These are phyloP conservation scores for Psittacara wagleri DNA, from an alignment of 2,113 vertebrate genomes.

Conservation along the genomic window DNA sequence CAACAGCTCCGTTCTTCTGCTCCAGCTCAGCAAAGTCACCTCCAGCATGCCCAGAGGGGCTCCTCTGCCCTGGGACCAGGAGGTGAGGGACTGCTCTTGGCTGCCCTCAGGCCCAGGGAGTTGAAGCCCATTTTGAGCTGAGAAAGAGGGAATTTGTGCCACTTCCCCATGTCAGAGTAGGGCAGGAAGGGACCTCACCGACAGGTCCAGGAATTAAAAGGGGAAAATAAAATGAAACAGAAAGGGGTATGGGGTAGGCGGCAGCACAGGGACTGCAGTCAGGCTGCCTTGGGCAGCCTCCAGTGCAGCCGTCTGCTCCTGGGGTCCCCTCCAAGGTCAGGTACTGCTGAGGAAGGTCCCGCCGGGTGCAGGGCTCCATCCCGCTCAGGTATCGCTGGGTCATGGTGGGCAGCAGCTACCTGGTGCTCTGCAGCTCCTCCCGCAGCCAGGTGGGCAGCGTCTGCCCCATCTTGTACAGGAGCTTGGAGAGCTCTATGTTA, in stretches of 20 bases:
- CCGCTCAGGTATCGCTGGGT: neutral
- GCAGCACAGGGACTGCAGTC: neutral
- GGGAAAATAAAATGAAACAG: neutral
- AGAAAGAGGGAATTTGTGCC: neutral
- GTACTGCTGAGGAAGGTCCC: constrained; percentile 68
- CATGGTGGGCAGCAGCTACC: constrained; percentile 78
- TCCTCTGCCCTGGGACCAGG: neutral
- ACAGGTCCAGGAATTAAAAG: neutral
- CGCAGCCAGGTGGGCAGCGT: constrained; percentile 92
- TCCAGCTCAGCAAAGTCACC: neutral
- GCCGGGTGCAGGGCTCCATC: neutral
- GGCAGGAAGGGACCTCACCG: neutral
- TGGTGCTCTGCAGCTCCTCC: constrained; percentile 94
- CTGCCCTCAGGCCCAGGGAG: neutral
- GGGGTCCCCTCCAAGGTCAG: neutral
- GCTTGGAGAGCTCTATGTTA: constrained; percentile 94
- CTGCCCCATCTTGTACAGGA: constrained; percentile 96
- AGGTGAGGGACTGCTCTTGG: neutral
- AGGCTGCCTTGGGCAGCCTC: neutral
- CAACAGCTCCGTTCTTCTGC: neutral
- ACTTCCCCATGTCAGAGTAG: neutral
- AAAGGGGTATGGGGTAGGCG: neutral
- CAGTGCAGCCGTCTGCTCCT: neutral
- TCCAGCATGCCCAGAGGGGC: neutral
- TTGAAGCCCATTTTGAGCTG: neutral